Evolutionary conservation across 2,888 invertebrate genomes (phyloP).

Genomic region (Herminia tarsipennalis): DNA sequence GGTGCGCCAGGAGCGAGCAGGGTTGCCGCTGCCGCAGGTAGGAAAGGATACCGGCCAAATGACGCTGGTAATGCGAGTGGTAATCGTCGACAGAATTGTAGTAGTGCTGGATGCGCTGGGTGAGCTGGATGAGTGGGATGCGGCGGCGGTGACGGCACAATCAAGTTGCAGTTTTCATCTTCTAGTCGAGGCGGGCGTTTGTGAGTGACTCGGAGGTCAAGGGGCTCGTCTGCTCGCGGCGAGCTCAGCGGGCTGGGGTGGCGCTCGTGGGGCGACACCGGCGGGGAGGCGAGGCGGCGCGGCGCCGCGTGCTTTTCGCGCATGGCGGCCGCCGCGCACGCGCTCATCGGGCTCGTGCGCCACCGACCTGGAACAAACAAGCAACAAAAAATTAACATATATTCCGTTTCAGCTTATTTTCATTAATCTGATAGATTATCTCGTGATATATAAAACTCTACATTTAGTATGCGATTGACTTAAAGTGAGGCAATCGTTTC

Average conservation of each 20-base stretch:
- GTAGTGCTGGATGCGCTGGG: constrained; percentile 80
- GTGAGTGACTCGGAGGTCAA: constrained; percentile 94
- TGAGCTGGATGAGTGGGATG: constrained; percentile 87
- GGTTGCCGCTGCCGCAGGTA: constrained; percentile 79
- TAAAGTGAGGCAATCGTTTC: constrained; percentile 16
- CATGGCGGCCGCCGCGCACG: constrained; percentile 89
- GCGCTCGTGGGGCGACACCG: constrained; percentile 73
- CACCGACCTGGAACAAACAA: constrained; percentile 79
- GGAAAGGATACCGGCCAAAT: constrained; percentile 80
- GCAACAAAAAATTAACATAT: constrained; percentile 19
- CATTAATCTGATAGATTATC: no score
- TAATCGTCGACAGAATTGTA: constrained; percentile 78
- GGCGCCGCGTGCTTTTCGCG: constrained; percentile 97
- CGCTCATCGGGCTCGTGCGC: constrained; percentile 89
- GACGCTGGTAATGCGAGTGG: constrained; percentile 79
- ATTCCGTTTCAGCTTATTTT: neutral
- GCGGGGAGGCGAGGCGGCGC: constrained; percentile 90
- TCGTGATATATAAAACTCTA: no score
- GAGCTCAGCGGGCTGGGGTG: constrained; percentile 84
- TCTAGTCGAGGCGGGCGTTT: constrained; percentile 90
- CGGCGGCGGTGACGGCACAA: constrained; percentile 86
- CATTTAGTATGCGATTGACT: no score
- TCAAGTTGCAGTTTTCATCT: constrained; percentile 95
- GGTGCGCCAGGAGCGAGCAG: constrained; percentile 76
- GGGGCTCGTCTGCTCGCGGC: constrained; percentile 89